Conservation (phyloP, 1,140 invertebrate species). For the Onthophagus taurus region DNA sequence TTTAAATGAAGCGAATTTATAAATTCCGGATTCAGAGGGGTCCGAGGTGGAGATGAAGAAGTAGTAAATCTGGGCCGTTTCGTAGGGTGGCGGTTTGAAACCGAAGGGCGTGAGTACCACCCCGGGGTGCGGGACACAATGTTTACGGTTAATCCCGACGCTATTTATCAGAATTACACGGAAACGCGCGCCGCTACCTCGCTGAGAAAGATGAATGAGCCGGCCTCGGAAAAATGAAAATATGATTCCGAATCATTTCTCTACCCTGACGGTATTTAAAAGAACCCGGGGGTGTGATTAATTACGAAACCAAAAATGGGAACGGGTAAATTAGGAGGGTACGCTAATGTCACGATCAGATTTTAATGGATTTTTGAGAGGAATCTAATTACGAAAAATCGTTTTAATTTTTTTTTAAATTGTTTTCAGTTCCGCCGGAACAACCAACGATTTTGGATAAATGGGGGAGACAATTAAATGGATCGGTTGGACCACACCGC, state of each 20-base stretch:
- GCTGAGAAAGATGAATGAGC: conserved; percentile 22
- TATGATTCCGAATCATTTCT: conserved; percentile 22
- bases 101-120: no score
- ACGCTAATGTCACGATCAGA: conserved; percentile 12
- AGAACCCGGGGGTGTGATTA: conserved; percentile 8
- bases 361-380: no score
- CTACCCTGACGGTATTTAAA: conserved; percentile 18
- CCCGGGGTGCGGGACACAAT: no score
- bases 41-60: no score
- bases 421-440: conserved; percentile 75
- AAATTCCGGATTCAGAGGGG: conserved; percentile 4
- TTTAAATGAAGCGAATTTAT: conserved; percentile 14
- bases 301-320: conserved; percentile 11
- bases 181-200: conserved; percentile 2
- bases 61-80: conserved; percentile 10
- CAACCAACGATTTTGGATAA: conserved; percentile 73
- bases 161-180: conserved; percentile 17
- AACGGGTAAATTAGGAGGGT: conserved; percentile 12
- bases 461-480: conserved; percentile 60
- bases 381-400: no score
- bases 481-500: conserved; percentile 67
- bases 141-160: conserved; percentile 14
- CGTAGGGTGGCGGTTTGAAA: no score
- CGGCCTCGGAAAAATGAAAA: conserved; percentile 25
- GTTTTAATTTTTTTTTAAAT: no score